Conservation (phyloP, 2,113 vertebrate genomes). For the Dromaius novaehollandiae region DNA sequence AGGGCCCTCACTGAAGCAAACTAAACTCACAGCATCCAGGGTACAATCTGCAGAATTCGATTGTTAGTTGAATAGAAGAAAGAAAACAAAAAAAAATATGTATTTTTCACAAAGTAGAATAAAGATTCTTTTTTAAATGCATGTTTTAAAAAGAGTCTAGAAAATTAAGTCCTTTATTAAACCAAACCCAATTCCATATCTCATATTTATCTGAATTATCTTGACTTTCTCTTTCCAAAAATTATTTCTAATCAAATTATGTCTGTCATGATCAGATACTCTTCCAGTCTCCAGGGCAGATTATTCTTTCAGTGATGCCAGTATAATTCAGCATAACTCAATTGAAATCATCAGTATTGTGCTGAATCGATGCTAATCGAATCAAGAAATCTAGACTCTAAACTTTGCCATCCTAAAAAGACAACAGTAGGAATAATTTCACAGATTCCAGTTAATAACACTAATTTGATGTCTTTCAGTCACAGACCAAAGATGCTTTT, state of each 20-base stretch:
- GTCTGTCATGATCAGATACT: not conserved
- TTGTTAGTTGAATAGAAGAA: not conserved
- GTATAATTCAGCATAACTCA: not conserved
- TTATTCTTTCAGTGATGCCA: not conserved
- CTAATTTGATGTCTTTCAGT: not conserved
- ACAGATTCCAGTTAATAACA: not conserved
- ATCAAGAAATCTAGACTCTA: not conserved
- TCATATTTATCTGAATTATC: not conserved
- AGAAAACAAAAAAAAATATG: not conserved
- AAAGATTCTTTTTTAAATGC: not conserved
- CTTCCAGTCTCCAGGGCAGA: not conserved
- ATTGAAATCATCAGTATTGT: slow-evolving; percentile 3
- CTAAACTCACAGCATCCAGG: not conserved
- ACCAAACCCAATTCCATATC: not conserved
- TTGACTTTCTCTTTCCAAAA: not conserved
- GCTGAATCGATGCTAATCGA: not conserved
- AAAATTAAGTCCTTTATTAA: not conserved
- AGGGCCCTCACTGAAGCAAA: not conserved
- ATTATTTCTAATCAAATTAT: not conserved
- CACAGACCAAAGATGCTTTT: not conserved
- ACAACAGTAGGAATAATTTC: not conserved
- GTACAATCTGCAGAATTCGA: not conserved
- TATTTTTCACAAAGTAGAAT: not conserved
- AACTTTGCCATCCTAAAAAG: not conserved
- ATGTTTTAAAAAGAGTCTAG: not conserved